A percentile compares a stretch with the other conserved stretches of the same genome.
phyloP scores from a whole-genome alignment of 2,888 invertebrate genomes.

The Drosophila mettleri region DNA sequence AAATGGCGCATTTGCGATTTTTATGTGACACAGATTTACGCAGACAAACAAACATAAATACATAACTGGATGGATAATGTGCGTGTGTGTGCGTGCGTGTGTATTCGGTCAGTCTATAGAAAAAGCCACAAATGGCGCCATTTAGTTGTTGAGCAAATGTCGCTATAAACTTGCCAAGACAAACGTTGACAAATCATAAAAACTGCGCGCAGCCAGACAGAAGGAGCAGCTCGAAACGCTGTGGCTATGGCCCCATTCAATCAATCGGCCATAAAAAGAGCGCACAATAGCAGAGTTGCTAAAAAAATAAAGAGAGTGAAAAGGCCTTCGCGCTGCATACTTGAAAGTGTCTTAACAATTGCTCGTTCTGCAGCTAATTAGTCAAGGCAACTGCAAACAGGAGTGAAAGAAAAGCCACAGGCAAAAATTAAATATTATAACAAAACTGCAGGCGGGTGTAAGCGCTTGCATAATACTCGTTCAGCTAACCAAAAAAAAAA shows the following conservation, averaged over 20 bases:
- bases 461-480: background rate
- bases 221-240: conserved; percentile 25
- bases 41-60: conserved; percentile 19
- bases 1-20: conserved; percentile 75
- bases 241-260: conserved; percentile 32
- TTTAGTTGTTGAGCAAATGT: conserved; percentile 59
- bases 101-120: conserved; percentile 56
- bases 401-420: conserved; percentile 13
- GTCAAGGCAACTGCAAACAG: conserved; percentile 41
- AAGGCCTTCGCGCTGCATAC: background rate
- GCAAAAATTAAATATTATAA: background rate
- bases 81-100: background rate
- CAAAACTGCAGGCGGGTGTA: background rate
- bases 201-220: conserved; percentile 46
- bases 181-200: conserved; percentile 82
- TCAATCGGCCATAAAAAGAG: conserved; percentile 64
- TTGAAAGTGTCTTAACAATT: conserved; percentile 50
- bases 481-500: background rate
- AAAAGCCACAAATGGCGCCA: conserved; percentile 70
- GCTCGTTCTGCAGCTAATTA: conserved; percentile 55
- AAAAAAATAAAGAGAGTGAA: background rate
- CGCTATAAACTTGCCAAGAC: conserved; percentile 71
- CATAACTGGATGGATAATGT: background rate
- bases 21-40: conserved; percentile 71
- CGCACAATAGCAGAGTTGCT: conserved; percentile 41